These are phyloP conservation scores for Macquaria australasica DNA, from an alignment of 2,113 vertebrate genomes.

Conservation along the genomic window DNA sequence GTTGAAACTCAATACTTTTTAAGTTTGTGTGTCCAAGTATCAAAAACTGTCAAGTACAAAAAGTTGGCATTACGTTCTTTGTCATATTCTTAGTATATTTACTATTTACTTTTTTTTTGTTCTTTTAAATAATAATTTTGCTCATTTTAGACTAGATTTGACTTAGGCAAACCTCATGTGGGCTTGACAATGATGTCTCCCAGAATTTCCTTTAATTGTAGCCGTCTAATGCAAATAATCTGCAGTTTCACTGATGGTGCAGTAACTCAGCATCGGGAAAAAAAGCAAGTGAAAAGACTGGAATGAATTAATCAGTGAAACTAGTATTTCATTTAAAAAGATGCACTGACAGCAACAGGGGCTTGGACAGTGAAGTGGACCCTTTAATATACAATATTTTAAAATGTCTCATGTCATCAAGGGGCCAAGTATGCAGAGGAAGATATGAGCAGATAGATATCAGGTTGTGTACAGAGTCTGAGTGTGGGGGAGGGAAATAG, in stretches of 20 bases:
- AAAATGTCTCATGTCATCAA: constrained; percentile 5
- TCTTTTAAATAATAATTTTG: not conserved
- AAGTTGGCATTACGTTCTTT: not conserved
- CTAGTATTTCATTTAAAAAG: not conserved
- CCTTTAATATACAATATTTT: not conserved
- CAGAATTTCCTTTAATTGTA: not conserved
- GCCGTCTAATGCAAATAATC: not conserved
- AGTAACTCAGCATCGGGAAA: not conserved
- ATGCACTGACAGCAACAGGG: not conserved
- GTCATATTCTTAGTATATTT: not conserved
- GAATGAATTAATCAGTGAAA: not conserved
- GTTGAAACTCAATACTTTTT: not conserved
- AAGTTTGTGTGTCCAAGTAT: not conserved
- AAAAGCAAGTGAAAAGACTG: not conserved
- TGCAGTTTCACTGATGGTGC: not conserved
- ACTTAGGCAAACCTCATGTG: not conserved
- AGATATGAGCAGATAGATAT: constrained; percentile 9
- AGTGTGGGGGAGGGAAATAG: constrained; percentile 39
- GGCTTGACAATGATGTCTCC: not conserved
- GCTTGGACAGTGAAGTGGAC: not conserved
- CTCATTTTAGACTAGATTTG: not conserved
- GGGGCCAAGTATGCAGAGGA: not conserved
- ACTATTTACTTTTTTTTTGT: not conserved
- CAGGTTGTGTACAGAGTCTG: not conserved
- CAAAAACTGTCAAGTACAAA: not conserved